Conservation (phyloP, 2,888 invertebrate species). For the Bembecia ichneumoniformis region DNA sequence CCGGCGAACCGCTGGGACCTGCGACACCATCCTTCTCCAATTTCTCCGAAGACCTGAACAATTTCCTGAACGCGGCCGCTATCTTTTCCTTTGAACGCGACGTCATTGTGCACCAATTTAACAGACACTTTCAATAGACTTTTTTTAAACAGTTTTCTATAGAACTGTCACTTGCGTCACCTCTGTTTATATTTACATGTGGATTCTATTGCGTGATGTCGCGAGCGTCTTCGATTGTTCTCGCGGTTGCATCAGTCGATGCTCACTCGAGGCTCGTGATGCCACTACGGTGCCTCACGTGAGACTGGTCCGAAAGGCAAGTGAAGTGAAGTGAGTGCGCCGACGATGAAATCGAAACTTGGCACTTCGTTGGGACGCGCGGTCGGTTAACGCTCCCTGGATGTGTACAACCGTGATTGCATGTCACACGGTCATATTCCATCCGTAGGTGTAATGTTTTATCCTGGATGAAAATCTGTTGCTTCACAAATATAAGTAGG, state of each 20-base stretch:
- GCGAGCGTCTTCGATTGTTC: not conserved
- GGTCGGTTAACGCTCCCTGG: slow-evolving; percentile 48
- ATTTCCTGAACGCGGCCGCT: slow-evolving; percentile 83
- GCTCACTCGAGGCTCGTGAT: slow-evolving; percentile 15
- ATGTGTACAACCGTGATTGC: slow-evolving; percentile 17
- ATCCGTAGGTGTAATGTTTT: no score
- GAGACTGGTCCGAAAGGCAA: slow-evolving; percentile 30
- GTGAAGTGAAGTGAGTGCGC: slow-evolving; percentile 29
- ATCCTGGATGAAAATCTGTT: no score
- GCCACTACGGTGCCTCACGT: slow-evolving; percentile 39
- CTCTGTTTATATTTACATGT: slow-evolving; percentile 25
- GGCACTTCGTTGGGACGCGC: slow-evolving; percentile 32
- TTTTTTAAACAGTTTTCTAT: slow-evolving; percentile 18
- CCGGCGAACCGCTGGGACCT: slow-evolving; percentile 75
- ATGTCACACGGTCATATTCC: no score
- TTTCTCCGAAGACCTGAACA: slow-evolving; percentile 82
- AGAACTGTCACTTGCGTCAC: slow-evolving; percentile 23
- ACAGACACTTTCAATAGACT: slow-evolving; percentile 27
- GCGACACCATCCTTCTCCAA: slow-evolving; percentile 74
- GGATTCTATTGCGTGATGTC: not conserved
- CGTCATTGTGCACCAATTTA: slow-evolving; percentile 72
- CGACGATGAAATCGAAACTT: slow-evolving; percentile 52
- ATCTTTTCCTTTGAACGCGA: slow-evolving; percentile 87
- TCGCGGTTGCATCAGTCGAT: slow-evolving; percentile 29
- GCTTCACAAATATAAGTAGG: not conserved